Evolutionary conservation across 2,888 invertebrate genomes (phyloP), one percentile per base, ranked within the genome.

Genomic region (Trissoscelio sp.): DNA sequence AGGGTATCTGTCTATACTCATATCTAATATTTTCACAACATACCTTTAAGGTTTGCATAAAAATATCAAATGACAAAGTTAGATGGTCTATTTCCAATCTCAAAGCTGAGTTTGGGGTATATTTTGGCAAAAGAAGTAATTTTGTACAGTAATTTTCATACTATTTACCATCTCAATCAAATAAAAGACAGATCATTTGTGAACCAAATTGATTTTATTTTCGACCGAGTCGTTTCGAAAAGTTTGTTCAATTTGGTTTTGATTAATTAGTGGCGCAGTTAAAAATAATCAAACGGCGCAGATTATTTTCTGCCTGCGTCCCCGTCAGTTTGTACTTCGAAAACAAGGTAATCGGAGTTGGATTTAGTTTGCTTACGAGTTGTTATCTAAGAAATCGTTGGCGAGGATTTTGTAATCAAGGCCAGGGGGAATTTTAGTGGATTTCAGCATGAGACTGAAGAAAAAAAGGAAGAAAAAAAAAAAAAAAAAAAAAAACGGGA

Each of bases 331-430:
- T 62, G 62, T 62, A 46, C 62, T 20, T 64, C 16, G 62, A 66
- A 66, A 66, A 66, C 48, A 66, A 66, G 51, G 88, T 39, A 69
- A 62, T 28, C 28, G 28, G 11, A 55, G 31, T 34, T 31, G 24
- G n/a, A 46, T 28, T 62, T 53, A 48, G 62, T 55, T 31, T 24
- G 51, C 34, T 64, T 31, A 12, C 46, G 34, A 12, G 44, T 24
- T 14, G 34, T 66, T 66, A 66, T 66, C 66, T 46, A 66, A 46
- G 48, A 51, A 66, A 51, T 51, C 66, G 20, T 51, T 51, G 48
- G 37, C 22, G 53, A 28, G 66, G 46, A 62, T 62, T 46, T 62
- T 62, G 28, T 18, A 46, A 31, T 46, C 46, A 62, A 60, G 39
- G 42, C 18, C 42, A 24, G 11, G n/a, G 42, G 11, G n/a, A 57